Evolutionary conservation across 2,888 invertebrate species (phyloP).

Genomic region (Acronicta psi): DNA sequence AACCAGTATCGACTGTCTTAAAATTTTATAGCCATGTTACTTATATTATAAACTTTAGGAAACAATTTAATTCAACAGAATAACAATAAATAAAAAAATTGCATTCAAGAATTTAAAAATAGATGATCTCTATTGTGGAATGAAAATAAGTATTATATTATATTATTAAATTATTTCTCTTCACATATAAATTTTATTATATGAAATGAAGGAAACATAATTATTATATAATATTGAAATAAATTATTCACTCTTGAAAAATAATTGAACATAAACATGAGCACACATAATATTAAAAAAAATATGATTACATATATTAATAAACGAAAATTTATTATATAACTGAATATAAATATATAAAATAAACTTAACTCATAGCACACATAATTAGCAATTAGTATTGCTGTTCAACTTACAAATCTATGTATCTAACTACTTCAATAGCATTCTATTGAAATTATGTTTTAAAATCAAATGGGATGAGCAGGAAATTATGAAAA

Average conservation of each 20-base stretch:
- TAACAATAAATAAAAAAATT: conserved; percentile 17
- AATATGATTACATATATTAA: conserved; percentile 3
- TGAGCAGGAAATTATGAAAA: conserved; percentile 5
- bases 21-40: not conserved
- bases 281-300: conserved; percentile 21
- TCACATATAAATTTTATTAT: conserved; percentile 12
- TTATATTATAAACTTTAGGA: conserved; percentile 9
- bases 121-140: conserved; percentile 53
- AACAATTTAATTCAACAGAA: conserved; percentile 11
- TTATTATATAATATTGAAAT: conserved; percentile 21
- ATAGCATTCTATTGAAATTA: not conserved
- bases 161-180: conserved; percentile 7
- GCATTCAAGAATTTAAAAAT: conserved; percentile 28
- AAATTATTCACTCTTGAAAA: conserved; percentile 38
- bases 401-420: conserved; percentile 16
- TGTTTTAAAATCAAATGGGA: not conserved
- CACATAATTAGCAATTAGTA: conserved; percentile 15
- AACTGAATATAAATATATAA: too few relatives aligned
- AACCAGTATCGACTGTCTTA: too few relatives aligned
- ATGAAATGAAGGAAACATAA: conserved; percentile 26
- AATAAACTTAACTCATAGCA: conserved; percentile 10
- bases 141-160: conserved; percentile 49
- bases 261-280: conserved; percentile 32
- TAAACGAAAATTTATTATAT: not conserved
- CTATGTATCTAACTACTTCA: conserved; percentile 15